These are phyloP conservation scores for Anarhynchus alexandrinus DNA, from an alignment of 2,113 vertebrate species.

Conservation along the genomic window DNA sequence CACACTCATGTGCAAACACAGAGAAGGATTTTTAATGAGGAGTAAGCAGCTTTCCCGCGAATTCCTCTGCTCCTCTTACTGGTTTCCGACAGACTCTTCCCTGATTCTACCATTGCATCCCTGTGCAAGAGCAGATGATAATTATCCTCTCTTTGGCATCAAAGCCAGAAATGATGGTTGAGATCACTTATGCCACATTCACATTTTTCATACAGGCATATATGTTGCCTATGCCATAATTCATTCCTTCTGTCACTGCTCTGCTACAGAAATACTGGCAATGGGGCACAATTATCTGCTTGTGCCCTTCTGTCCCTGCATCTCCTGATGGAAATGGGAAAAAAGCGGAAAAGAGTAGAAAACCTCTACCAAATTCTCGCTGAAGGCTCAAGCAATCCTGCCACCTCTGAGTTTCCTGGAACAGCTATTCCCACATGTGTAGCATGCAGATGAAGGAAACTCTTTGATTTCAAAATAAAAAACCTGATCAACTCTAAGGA, in stretches of 20 bases:
- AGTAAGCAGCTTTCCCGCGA: background rate
- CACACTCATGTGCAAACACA: background rate
- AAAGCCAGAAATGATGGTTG: background rate
- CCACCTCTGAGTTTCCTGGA: background rate
- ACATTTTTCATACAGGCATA: background rate
- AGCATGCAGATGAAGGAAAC: background rate
- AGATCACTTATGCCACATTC: background rate
- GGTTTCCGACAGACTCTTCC: background rate
- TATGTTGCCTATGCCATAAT: background rate
- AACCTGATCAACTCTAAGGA: background rate
- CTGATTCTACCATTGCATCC: fast-evolving
- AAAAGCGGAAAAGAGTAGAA: background rate
- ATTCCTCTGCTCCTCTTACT: background rate
- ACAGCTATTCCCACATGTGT: background rate
- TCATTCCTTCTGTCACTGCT: background rate
- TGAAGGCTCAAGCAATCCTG: background rate
- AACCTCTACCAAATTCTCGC: background rate
- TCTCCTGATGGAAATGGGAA: background rate
- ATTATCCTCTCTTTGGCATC: background rate
- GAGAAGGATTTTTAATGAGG: background rate
- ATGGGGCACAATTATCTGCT: background rate
- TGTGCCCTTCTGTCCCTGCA: background rate
- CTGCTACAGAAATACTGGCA: background rate
- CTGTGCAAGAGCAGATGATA: background rate
- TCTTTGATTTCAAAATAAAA: background rate